Conservation (phyloP, 2,113 vertebrate genomes). For the Alethe castanea region DNA sequence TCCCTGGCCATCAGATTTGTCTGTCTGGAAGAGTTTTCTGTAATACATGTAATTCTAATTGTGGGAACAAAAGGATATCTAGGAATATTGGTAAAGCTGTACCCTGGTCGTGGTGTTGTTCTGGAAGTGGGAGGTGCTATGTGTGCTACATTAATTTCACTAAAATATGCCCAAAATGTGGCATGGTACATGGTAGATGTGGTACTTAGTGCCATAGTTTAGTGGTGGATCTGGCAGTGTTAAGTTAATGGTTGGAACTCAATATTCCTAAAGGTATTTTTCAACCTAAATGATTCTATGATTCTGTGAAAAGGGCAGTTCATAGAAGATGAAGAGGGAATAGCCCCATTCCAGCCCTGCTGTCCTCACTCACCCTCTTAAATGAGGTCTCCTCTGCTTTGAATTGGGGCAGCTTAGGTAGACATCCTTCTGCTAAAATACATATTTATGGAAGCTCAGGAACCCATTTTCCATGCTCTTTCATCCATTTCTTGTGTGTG, state of each 20-base stretch:
- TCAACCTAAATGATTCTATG: not conserved
- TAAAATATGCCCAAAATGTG: not conserved
- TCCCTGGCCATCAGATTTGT: not conserved
- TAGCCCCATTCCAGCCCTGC: not conserved
- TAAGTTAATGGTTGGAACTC: not conserved
- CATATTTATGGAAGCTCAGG: not conserved
- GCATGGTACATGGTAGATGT: not conserved
- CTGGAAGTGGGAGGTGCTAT: not conserved
- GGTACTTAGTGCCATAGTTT: not conserved
- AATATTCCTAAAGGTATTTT: not conserved
- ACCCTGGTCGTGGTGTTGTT: not conserved
- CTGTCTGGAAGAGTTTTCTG: not conserved
- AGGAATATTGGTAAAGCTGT: not conserved
- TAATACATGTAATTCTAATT: not conserved
- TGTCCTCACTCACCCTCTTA: not conserved
- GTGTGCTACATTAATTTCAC: not conserved
- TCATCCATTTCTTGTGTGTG: not conserved
- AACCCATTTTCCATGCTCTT: not conserved
- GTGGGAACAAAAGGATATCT: not conserved
- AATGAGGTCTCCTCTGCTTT: not conserved
- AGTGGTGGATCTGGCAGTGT: not conserved
- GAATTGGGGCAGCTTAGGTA: not conserved
- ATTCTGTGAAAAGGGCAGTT: not conserved
- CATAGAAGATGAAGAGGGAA: not conserved
- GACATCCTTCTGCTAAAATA: not conserved